Percentiles rank a stretch among this genome's conserved stretches.
These are phyloP conservation scores for Pseudopipra pipra DNA, from an alignment of 2,113 vertebrate genomes.

Conservation along the genomic window DNA sequence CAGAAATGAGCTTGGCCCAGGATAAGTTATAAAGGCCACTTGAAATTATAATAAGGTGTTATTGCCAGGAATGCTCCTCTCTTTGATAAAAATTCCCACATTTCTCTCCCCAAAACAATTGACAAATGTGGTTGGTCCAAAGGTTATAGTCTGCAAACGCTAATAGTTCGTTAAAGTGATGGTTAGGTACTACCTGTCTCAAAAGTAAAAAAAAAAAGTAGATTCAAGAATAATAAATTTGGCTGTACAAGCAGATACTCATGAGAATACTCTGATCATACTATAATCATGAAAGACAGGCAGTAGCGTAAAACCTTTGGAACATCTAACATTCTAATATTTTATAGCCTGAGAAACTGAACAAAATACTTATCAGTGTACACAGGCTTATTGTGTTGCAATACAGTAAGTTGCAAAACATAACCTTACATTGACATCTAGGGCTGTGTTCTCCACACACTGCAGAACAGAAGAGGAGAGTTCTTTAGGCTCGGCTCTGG, in stretches of 20 bases:
- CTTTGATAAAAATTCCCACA: background rate
- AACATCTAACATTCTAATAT: background rate
- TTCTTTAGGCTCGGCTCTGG: background rate
- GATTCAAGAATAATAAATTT: background rate
- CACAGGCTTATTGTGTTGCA: background rate
- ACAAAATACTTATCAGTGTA: rapidly evolving
- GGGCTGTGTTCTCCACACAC: background rate
- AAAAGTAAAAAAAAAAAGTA: background rate
- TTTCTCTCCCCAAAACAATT: background rate
- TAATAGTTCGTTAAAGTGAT: background rate
- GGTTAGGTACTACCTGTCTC: background rate
- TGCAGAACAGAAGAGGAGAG: background rate
- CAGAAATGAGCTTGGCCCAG: constrained; percentile 11
- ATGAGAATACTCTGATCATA: background rate
- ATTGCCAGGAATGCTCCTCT: background rate
- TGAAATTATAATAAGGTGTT: background rate
- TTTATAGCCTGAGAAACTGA: background rate
- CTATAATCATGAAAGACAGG: background rate
- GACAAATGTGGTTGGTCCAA: background rate
- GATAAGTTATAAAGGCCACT: background rate
- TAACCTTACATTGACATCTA: background rate
- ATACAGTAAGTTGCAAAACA: background rate
- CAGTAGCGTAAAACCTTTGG: background rate
- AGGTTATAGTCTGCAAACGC: background rate
- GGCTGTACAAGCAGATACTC: background rate